Evolutionary conservation across 2,113 vertebrate species (phyloP), one percentile per base, ranked within the genome.

Genomic region (Machaerirhynchus nigripectus): DNA sequence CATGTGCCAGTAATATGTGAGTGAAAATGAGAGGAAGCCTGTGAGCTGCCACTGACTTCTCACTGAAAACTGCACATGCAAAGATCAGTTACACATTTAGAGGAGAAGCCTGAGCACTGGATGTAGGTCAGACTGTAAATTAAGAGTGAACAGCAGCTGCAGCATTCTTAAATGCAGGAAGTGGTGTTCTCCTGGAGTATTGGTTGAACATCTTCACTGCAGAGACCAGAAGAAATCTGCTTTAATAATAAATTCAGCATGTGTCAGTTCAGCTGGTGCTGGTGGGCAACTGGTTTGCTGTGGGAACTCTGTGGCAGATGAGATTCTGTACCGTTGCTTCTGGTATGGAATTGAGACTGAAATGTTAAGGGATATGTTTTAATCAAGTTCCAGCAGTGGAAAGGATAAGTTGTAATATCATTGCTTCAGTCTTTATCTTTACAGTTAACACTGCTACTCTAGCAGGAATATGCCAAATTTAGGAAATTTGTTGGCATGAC

Each of bases 81-180:
- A 18, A 76, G 61, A 71, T 85, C 69, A 69, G 40, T 94, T 88
- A 44, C 61, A 52, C 15, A 2, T 31, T 44, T 44, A 75, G 39
- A 84, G 77, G 33, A 84, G 84, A 56, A 84, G 53, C 19, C 31
- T 47, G 13, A 77, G 64, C 8, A 1, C 18, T 91, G 56, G 35
- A 49, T 80, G 31, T 92, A 90, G 88, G 85, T 93, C 85, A 80
- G 49, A 26, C 42, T 53, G 85, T 90, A 88, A 94, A 85, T 89
- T 52, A 71, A 19, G 56, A 87, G 61, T 49, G 60, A 71, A 12
- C 27, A 87, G 89, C 93, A 95, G 80, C 93, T 96, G 94, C 73
- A 78, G 52, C 52, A 18, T 56, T 86, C 55, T 47, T 55, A 53
- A 86, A 63, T 1, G 7, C 23, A 31, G 89, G 73, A 84, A 92